Evolutionary conservation across 2,113 vertebrate genomes (phyloP), one percentile per base, ranked within the genome.

Genomic region (Porphyrio hochstetteri): DNA sequence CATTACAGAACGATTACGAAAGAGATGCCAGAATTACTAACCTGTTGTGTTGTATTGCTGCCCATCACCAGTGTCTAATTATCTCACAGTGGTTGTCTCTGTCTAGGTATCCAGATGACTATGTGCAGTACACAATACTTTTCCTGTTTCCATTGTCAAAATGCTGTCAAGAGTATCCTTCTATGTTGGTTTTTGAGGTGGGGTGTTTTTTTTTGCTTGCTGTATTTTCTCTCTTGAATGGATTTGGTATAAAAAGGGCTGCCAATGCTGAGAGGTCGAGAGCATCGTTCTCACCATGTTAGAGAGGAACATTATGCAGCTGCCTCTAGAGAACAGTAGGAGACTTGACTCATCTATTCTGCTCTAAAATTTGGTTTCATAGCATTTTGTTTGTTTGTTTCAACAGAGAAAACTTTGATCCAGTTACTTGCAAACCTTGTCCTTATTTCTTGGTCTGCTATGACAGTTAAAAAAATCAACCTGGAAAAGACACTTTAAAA

Each of bases 141-240:
- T 20, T 74, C 33, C 64, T 71, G 13, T 56, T 90, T 87, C 38
- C 33, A 2, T 27, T 60, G 57, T 33, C 56, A 71, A 84, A 87
- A 86, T 36, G 19, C 4, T 40, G 4, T 64, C 60, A 68, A 63
- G 13, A 15, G 6, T 53, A 79, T 24, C 21, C 20, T 64, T 29
- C 3, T 31, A 48, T 4, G 11, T 19, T 23, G 0, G 0, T 7
- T 44, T 55, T 63, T 31, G 24, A 59, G 20, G 25, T 27, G 25
- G 48, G 20, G 19, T 46, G 29, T 53, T 61, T 35, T 48, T 48
- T 61, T 82, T 44, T 27, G 14, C 15, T 88, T 85, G 31, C 10
- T 6, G 0, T 72, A 44, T 69, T 85, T 82, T 46, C 3, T 64
- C 16, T 86, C 44, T 82, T 44, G 35, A 16, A 12, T 31, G 35